These are phyloP conservation scores for Aromia moschata DNA, from an alignment of 2,888 invertebrate genomes.

Conservation along the genomic window DNA sequence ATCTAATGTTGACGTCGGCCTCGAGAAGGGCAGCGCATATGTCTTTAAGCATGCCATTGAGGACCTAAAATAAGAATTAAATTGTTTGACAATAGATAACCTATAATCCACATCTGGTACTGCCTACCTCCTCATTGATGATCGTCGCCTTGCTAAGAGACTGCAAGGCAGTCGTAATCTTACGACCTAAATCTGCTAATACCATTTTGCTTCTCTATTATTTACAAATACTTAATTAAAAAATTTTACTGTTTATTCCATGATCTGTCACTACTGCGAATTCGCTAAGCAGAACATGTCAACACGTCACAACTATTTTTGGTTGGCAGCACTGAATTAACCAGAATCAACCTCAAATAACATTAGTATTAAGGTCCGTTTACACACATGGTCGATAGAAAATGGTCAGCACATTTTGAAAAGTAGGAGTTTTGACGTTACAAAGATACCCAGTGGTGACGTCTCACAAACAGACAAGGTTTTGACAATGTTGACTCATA, in stretches of 20 bases:
- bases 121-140: conserved; percentile 93
- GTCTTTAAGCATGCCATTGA: conserved; percentile 99
- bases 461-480: no score
- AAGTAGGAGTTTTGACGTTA: no score
- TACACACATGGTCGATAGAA: no score
- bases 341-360: no score
- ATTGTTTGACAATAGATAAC: conserved; percentile 26
- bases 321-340: background rate
- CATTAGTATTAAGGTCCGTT: no score
- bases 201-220: conserved; percentile 78
- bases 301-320: background rate
- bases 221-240: conserved; percentile 23
- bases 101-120: conserved; percentile 46
- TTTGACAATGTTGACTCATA: no score
- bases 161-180: conserved; percentile 97
- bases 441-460: no score
- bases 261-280: conserved; percentile 23
- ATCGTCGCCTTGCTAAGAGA: conserved; percentile 97
- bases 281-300: background rate
- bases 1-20: conserved; percentile 95
- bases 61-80: conserved; percentile 71
- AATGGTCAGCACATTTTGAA: no score
- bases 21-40: conserved; percentile 97
- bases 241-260: conserved; percentile 33
- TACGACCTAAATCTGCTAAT: conserved; percentile 99